Conservation (phyloP, 2,888 invertebrate species). For the Ommatoiulus sabulosus region DNA sequence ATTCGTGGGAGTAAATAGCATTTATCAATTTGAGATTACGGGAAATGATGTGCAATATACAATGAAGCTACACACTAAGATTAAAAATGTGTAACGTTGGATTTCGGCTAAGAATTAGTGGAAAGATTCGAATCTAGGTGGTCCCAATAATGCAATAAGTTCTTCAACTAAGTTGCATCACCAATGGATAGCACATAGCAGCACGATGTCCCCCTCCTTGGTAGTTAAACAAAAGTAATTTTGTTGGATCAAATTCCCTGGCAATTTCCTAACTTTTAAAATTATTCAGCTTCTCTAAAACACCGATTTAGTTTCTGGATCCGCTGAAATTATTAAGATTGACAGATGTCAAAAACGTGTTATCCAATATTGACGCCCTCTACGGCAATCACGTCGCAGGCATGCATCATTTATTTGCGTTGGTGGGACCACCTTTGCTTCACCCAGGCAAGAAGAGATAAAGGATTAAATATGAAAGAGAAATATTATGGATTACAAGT, state of each 20-base stretch:
- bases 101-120: background rate
- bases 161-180: background rate
- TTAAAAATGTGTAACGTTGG: background rate
- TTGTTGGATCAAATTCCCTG: too few species aligned
- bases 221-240: too few species aligned
- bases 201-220: too few species aligned
- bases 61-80: background rate
- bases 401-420: background rate
- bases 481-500: background rate
- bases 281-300: too few species aligned
- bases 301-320: too few species aligned
- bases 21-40: slow-evolving; percentile 36
- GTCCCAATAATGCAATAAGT: background rate
- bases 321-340: too few species aligned
- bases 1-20: slow-evolving; percentile 31
- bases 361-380: too few species aligned
- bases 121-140: background rate
- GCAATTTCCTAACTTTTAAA: too few species aligned
- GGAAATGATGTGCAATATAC: slow-evolving; percentile 43
- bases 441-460: slow-evolving; percentile 29
- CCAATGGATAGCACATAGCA: too few species aligned
- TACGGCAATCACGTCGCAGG: too few species aligned
- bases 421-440: background rate
- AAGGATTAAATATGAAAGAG: background rate
- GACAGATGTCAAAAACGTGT: too few species aligned